A percentile compares a stretch with the other conserved stretches of the same genome.
Evolutionary conservation across 2,797 vertebrate species (phyloP).

Genomic region (Tokudaia muenninki): DNA sequence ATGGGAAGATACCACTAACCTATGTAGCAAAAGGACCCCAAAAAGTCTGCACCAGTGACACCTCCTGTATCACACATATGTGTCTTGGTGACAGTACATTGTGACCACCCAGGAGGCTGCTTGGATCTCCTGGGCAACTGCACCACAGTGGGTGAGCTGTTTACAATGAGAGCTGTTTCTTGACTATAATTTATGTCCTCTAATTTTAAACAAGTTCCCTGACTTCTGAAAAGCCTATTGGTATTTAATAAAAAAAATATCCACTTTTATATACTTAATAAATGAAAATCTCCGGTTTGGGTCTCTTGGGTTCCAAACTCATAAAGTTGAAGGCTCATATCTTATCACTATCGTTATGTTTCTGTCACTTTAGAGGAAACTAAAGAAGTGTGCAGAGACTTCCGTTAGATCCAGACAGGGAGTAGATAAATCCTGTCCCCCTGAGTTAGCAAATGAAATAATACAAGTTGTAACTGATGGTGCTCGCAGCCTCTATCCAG

Average conservation of each 20-base stretch:
- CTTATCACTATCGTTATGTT: background rate
- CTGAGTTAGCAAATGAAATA: background rate
- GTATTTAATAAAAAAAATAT: conserved; percentile 68
- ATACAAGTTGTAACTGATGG: background rate
- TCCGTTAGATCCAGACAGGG: background rate
- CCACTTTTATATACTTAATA: conserved; percentile 34
- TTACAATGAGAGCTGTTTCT: background rate
- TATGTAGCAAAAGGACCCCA: background rate
- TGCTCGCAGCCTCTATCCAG: background rate
- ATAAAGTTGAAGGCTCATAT: background rate
- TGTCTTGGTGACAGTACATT: background rate
- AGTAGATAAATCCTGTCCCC: background rate
- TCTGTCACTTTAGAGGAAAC: background rate
- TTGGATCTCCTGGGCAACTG: accelerated
- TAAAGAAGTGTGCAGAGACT: background rate
- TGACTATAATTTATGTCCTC: conserved; percentile 47
- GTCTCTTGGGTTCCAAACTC: background rate
- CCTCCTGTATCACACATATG: background rate
- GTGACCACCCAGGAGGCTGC: accelerated
- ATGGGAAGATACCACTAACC: background rate
- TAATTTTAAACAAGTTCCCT: conserved; percentile 59
- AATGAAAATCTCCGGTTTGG: conserved; percentile 21
- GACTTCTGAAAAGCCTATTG: conserved; percentile 42
- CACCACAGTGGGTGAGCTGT: background rate
- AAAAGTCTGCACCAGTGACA: background rate